A percentile compares a stretch with the other conserved stretches of the same genome.
phyloP scores from a whole-genome alignment of 2,113 vertebrate genomes.

The Pseudopipra pipra region DNA sequence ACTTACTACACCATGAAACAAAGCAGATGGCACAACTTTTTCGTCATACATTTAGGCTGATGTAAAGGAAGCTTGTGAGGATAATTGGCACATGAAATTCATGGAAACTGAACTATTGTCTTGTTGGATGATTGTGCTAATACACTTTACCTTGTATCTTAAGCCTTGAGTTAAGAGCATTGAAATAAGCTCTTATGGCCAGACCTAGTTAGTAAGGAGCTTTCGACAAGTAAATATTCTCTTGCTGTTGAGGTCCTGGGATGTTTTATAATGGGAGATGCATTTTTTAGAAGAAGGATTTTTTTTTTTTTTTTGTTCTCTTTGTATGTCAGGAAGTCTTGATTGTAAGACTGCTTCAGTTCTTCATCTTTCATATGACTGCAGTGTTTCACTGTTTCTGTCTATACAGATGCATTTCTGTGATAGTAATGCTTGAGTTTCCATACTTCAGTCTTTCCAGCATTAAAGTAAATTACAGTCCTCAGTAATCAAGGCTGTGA shows the following conservation, averaged over 20 bases:
- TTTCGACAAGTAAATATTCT: neutral
- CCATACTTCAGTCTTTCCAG: neutral
- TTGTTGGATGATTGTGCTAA: neutral
- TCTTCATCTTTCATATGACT: neutral
- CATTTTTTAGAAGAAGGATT: neutral
- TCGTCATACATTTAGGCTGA: neutral
- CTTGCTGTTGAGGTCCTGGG: neutral
- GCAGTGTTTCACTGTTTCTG: neutral
- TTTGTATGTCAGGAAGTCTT: neutral
- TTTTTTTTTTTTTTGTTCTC: neutral
- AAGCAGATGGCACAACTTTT: neutral
- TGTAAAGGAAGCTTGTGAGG: neutral
- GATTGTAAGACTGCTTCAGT: neutral
- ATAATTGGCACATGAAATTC: neutral
- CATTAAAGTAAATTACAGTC: neutral
- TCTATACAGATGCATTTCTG: neutral
- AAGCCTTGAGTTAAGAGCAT: neutral
- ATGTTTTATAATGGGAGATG: neutral
- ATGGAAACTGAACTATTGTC: neutral
- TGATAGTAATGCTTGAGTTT: neutral
- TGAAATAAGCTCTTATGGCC: neutral
- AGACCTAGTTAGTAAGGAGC: neutral
- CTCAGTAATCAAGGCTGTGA: neutral
- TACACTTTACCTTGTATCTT: neutral
- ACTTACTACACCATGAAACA: neutral